Evolutionary conservation across 2,797 vertebrate genomes (phyloP).

Genomic region (Taeniopygia guttata): DNA sequence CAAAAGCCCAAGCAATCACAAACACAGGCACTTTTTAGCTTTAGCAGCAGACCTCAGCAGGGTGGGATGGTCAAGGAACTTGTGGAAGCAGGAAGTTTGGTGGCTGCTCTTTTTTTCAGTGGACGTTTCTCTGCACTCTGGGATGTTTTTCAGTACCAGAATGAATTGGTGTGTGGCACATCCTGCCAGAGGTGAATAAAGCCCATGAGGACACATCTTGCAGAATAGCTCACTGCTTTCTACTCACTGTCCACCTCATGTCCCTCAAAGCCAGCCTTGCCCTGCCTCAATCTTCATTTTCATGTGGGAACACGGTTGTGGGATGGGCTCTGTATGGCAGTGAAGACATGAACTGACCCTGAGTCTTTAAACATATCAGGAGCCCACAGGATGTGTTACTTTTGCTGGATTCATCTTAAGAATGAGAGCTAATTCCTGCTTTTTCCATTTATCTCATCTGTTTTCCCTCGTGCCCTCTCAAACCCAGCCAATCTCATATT

Average conservation of each 20-base stretch:
- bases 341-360: no score
- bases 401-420: not conserved
- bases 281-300: not conserved
- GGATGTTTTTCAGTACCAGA: not conserved
- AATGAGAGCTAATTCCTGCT: not conserved
- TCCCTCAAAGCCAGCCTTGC: not conserved
- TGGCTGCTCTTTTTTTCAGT: not conserved
- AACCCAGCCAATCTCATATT: not conserved
- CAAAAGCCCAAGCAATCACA: not conserved
- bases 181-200: not conserved
- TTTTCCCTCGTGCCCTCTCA: not conserved
- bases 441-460: not conserved
- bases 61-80: not conserved
- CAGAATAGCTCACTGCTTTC: not conserved
- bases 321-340: not conserved
- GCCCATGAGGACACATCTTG: not conserved
- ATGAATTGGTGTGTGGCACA: not conserved
- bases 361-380: not conserved
- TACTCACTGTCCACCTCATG: not conserved
- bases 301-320: not conserved
- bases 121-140: not conserved
- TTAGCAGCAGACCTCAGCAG: not conserved
- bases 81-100: conserved; percentile 9
- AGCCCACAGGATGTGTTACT: not conserved
- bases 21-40: not conserved